phyloP scores from a whole-genome alignment of 2,888 invertebrate species.

The Rhabditophanes sp. region DNA sequence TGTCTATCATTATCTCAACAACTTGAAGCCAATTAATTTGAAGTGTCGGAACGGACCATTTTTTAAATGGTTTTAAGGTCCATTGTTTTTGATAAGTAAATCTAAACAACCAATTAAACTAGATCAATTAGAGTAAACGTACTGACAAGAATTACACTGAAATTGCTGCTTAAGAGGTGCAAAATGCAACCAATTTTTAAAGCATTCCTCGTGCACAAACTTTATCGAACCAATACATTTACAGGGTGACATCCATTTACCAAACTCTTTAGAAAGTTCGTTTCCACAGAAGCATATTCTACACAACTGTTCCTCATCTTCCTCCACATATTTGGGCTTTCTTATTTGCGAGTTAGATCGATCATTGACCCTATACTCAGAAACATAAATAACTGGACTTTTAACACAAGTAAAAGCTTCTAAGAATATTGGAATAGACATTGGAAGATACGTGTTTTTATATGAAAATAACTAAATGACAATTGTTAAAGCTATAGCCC shows the following conservation, averaged over 20 bases:
- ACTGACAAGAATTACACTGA: slow-evolving; percentile 9
- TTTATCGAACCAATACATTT: slow-evolving; percentile 10
- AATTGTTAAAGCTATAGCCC: too few species aligned
- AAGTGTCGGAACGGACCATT: slow-evolving; percentile 9
- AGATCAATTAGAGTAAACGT: slow-evolving; percentile 3
- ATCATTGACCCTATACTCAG: too few species aligned
- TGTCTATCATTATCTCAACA: slow-evolving; percentile 9
- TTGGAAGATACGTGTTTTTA: too few species aligned
- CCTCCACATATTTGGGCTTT: slow-evolving; percentile 4
- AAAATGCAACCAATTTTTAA: slow-evolving; percentile 8
- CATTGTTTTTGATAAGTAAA: slow-evolving; percentile 10
- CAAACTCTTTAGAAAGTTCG: slow-evolving; percentile 3
- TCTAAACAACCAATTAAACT: too few species aligned
- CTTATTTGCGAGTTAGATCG: too few species aligned
- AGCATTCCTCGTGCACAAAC: slow-evolving; percentile 11
- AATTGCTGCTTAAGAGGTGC: slow-evolving; percentile 11
- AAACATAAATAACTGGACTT: too few species aligned
- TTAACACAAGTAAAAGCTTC: too few species aligned
- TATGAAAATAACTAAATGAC: too few species aligned
- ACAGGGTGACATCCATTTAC: slow-evolving; percentile 9
- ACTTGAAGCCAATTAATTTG: slow-evolving; percentile 7
- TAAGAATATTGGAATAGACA: too few species aligned
- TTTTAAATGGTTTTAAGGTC: slow-evolving; percentile 8
- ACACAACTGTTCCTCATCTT: slow-evolving; percentile 8
- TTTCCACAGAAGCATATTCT: slow-evolving; percentile 12